Base-by-base conservation (phyloP, 1,140 invertebrate genomes). In the Trypoxylus dichotomus region DNA sequence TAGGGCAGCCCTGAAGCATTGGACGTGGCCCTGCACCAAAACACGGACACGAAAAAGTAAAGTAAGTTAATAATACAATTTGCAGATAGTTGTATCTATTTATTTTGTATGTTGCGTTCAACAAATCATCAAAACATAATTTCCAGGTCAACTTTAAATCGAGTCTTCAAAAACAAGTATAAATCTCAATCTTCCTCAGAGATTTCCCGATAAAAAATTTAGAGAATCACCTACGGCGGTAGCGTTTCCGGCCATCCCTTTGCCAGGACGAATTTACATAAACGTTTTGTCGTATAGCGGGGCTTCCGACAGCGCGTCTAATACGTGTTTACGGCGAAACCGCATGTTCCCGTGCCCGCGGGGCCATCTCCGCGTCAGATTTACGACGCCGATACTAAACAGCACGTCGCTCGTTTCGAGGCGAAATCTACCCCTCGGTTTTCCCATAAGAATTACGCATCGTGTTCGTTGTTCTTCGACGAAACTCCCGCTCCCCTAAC, bases 311-410 rank as follows among this genome's bases (percentile, higher is more conserved):
- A n/a, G 21, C 47, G 32, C 47, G 21, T 58, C 47, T 58, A 58
- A 58, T 58, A 58, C 47, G 47, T 58, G 47, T 58, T 58, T 58
- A 58, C 47, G 15, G 47, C 47, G 15, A 58, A 58, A 58, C 47
- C 47, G 21, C 47, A 58, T 58, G 47, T 58, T 58, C 47, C 21
- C 47, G 3, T 19, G 21, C 47, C 47, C 47, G 47, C 47, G 47
- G 47, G 47, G 47, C 47, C 21, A 58, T 21, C 47, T 58, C 21
- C 10, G 5, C 47, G 47, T 5, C 47, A 58, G 7, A 58, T 58
- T 58, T 58, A 58, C 47, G 47, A 21, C 47, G 47, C 47, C 15
- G 47, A 58, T 58, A 58, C 47, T 37, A 58, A n/a, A 13, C 15
- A 13, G 13, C 47, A 58, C 47, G 15, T 13, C 21, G 7, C 7